Evolutionary conservation across 2,888 invertebrate species (phyloP).

Genomic region (Drosophila lutescens): DNA sequence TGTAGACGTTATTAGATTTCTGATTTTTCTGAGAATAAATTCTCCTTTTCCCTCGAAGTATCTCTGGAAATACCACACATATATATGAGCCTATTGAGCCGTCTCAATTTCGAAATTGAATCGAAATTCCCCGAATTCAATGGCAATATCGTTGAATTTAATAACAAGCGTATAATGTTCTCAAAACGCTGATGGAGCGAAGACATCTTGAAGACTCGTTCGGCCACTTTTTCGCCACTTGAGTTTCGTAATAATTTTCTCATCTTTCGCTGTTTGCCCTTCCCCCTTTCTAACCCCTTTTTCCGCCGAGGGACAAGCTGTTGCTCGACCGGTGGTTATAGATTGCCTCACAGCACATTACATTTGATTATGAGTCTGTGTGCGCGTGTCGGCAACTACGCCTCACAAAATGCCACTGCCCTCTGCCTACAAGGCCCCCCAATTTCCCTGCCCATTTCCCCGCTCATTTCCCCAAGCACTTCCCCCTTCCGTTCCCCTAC

Average conservation of each 20-base stretch:
- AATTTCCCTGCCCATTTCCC: constrained; percentile 18
- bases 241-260: constrained; percentile 44
- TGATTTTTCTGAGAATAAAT: background rate
- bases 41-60: background rate
- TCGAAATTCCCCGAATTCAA: constrained; percentile 31
- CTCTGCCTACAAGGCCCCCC: constrained; percentile 12
- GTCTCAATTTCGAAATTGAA: constrained; percentile 6
- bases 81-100: background rate
- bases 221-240: constrained; percentile 28
- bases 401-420: constrained; percentile 60
- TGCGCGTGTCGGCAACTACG: constrained; percentile 59
- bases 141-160: constrained; percentile 5
- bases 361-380: constrained; percentile 70
- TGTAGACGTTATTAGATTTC: background rate
- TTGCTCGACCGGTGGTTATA: constrained; percentile 64
- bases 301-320: constrained; percentile 27
- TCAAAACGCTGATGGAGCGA: constrained; percentile 17
- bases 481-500: background rate
- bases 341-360: constrained; percentile 76
- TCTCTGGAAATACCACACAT: background rate
- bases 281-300: constrained; percentile 16
- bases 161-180: constrained; percentile 17
- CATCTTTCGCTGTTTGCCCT: constrained; percentile 20
- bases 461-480: background rate
- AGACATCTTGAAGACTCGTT: constrained; percentile 22